phyloP scores from a whole-genome alignment of 2,888 invertebrate species.

The Mantis religiosa region DNA sequence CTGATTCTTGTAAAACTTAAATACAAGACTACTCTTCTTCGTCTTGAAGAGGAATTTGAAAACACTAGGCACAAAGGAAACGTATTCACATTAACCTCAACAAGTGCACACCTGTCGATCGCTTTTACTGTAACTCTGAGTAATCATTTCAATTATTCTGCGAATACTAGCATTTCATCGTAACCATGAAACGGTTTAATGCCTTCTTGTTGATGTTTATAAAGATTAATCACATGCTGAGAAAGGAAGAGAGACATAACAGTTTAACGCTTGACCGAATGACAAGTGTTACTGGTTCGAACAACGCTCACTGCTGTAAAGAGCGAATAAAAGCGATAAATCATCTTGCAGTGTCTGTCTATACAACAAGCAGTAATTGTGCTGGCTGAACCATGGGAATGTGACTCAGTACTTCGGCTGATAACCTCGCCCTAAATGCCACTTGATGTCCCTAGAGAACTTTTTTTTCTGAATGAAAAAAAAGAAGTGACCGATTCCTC shows the following conservation, averaged over 20 bases:
- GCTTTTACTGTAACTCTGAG: not conserved
- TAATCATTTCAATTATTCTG: not conserved
- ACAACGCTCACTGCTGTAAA: not conserved
- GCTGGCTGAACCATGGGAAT: not conserved
- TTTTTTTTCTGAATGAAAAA: too few relatives aligned
- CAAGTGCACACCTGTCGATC: not conserved
- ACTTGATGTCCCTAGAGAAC: too few relatives aligned
- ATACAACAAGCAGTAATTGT: not conserved
- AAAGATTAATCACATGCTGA: not conserved
- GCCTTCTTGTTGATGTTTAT: not conserved
- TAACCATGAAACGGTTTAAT: not conserved
- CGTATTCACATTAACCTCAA: not conserved
- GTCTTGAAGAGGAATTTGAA: too few relatives aligned
- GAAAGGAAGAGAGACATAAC: not conserved
- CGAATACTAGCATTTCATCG: not conserved
- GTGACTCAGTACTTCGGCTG: too few relatives aligned
- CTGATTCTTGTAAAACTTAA: too few relatives aligned
- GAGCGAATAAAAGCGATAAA: not conserved
- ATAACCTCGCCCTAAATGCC: too few relatives aligned
- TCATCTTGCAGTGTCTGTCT: not conserved
- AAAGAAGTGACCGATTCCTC: too few relatives aligned
- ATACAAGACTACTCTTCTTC: too few relatives aligned
- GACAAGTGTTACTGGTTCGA: not conserved
- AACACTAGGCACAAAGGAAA: too few relatives aligned
- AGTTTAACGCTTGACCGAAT: not conserved